Evolutionary conservation across 1,140 invertebrate species (phyloP).

Genomic region (Carposina sasakii): DNA sequence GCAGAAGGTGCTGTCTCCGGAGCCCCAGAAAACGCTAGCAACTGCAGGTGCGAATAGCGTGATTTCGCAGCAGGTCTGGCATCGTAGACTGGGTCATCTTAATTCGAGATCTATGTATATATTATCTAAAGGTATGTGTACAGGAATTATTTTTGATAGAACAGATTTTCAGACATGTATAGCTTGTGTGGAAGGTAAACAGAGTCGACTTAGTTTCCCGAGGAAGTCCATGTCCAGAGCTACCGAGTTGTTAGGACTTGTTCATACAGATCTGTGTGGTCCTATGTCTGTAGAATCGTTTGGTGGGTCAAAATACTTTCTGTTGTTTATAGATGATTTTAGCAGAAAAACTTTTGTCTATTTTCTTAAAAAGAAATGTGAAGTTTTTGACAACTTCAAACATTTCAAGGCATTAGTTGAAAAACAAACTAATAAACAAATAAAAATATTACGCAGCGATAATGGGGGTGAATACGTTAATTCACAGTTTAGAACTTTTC

Average conservation of each 20-base stretch:
- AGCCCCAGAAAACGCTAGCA: background rate
- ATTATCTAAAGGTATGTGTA: conserved; percentile 4
- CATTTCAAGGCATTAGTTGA: conserved; percentile 21
- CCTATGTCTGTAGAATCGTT: conserved; percentile 33
- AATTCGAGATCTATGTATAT: conserved; percentile 2
- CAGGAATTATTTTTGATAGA: conserved; percentile 3
- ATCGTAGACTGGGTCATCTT: conserved; percentile 1
- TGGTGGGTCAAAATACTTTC: conserved; percentile 31
- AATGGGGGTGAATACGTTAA: conserved; percentile 4
- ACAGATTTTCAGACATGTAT: background rate
- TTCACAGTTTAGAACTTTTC: conserved; percentile 1
- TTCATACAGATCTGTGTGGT: conserved; percentile 44
- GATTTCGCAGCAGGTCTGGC: conserved; percentile 1
- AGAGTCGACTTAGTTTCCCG: conserved; percentile 8
- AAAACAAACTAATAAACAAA: background rate
- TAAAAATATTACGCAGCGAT: conserved; percentile 1
- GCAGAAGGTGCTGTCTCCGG: no score
- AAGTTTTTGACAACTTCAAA: conserved; percentile 22
- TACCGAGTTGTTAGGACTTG: conserved; percentile 25
- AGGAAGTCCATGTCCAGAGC: no score
- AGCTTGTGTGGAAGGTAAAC: conserved; percentile 11
- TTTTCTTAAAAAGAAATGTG: conserved; percentile 29
- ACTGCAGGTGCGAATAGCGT: background rate
- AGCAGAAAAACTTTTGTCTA: conserved; percentile 35
- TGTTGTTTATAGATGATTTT: conserved; percentile 44